Evolutionary conservation across 2,113 vertebrate genomes (phyloP), one percentile per base, ranked within the genome.

Genomic region (Prinia subflava): DNA sequence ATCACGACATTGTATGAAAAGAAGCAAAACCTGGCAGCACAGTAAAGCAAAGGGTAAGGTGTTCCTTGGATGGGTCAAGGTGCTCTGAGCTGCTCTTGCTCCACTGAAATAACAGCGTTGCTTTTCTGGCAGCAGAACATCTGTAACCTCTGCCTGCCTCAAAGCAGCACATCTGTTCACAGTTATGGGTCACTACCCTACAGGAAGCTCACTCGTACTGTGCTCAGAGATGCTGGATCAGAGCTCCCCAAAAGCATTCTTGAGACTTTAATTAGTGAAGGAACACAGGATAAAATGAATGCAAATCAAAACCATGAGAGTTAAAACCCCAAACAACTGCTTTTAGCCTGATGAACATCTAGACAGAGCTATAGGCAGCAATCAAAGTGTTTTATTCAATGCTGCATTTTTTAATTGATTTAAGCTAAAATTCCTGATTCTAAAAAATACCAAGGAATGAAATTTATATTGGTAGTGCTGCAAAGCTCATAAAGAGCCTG

Each of bases 1-100:
- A 80, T 95, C 96, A 79, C 35, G 79, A 73, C 78, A 77, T 95
- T 92, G 91, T 86, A 89, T 78, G 94, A 97, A 93, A 97, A 95
- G 97, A 95, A 74, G 93, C 95, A 97, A 96, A 95, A 96, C 53
- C 89, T 89, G 95, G 96, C 95, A 94, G 88, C 82, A 95, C 89
- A 89, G 96, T 87, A 95, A 96, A 96, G 94, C 90, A 94, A 78
- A 97, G 98, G 97, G 91, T 97, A 93, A 98, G 98, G 97, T 98
- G 97, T 92, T 98, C 97, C 87, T 98, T 89, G 63, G 94, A 96
- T 96, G 96, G 98, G 97, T 98, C 97, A 98, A 98, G 97, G 97
- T 98, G 98, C 94, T 98, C 97, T 82, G 64, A 96, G 96, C 96
- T 97, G 81, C 92, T 83, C 86, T 94, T 96, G 87, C 89, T 92